phyloP scores from a whole-genome alignment of 2,888 invertebrate species.

The Dryobotodes eremita region DNA sequence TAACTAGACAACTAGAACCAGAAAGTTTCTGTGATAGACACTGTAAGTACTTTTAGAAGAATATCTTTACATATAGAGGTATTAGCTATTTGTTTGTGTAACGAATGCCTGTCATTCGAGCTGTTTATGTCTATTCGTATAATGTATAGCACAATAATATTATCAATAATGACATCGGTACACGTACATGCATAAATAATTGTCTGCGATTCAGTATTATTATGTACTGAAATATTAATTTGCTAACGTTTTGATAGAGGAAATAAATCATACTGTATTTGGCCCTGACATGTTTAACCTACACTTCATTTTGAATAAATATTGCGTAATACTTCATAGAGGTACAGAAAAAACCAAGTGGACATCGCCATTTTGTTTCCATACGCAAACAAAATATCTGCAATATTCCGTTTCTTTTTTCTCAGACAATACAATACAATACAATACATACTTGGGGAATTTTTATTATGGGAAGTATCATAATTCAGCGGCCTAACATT shows the following conservation, averaged over 20 bases:
- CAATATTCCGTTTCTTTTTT: constrained; percentile 3
- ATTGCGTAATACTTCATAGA: not conserved
- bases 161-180: not conserved
- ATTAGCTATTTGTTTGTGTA: not conserved
- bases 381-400: not conserved
- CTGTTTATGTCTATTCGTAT: not conserved
- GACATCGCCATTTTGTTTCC: not conserved
- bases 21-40: constrained; percentile 24
- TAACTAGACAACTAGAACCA: constrained; percentile 12
- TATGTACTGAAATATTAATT: not conserved
- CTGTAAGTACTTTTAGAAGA: not conserved
- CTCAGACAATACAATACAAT: no score
- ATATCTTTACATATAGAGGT: not conserved
- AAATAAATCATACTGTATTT: not conserved
- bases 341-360: not conserved
- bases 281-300: not conserved
- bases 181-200: no score
- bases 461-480: constrained; percentile 41
- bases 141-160: not conserved
- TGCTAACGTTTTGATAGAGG: not conserved
- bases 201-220: not conserved
- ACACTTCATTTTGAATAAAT: not conserved
- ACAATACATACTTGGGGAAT: constrained; percentile 39
- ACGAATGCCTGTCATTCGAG: not conserved
- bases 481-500: constrained; percentile 64